A percentile compares a stretch with the other conserved stretches of the same genome.
These are phyloP conservation scores for Oligia fasciuncula DNA, from an alignment of 2,888 invertebrate species.

Conservation along the genomic window DNA sequence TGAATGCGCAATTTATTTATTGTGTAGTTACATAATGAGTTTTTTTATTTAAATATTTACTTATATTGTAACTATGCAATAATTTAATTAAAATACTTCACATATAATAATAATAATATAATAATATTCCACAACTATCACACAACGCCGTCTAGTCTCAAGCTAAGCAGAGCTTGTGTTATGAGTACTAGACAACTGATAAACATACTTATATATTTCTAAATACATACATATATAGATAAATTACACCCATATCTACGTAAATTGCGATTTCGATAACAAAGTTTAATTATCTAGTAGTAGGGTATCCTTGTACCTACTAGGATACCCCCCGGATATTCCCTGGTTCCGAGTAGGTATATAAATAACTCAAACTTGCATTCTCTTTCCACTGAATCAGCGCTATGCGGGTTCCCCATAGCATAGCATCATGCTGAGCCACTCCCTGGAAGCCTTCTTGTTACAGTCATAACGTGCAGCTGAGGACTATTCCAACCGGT, in stretches of 20 bases:
- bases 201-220: too few species aligned
- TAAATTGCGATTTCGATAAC: neutral
- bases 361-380: neutral
- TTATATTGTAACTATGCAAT: neutral
- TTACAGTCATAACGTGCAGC: neutral
- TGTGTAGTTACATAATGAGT: conserved; percentile 10
- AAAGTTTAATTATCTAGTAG: neutral
- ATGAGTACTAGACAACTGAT: too few species aligned
- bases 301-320: too few species aligned
- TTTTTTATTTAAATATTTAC: conserved; percentile 9
- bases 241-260: too few species aligned
- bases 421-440: neutral
- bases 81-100: conserved; percentile 25
- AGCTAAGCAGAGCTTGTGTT: too few species aligned
- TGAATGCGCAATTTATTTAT: conserved; percentile 26
- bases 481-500: neutral
- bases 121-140: too few species aligned
- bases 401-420: neutral
- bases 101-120: too few species aligned
- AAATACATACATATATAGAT: too few species aligned
- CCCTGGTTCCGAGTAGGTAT: neutral
- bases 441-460: too few species aligned
- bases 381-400: neutral
- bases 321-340: neutral
- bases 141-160: too few species aligned